These are phyloP conservation scores for Coturnix japonica DNA, from an alignment of 2,113 vertebrate species.

Conservation along the genomic window DNA sequence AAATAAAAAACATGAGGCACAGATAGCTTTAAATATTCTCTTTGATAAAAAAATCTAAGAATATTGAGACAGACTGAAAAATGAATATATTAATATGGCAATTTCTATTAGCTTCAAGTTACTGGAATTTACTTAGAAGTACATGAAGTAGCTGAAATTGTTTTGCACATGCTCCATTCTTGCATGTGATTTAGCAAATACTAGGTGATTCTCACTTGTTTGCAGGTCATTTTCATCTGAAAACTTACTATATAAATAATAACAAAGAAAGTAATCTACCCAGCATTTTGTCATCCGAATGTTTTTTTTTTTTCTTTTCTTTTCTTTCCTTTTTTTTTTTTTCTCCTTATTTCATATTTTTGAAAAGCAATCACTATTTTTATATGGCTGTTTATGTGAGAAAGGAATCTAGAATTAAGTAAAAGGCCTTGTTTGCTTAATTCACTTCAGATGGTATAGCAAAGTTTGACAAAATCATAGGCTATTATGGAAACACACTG, in stretches of 20 bases:
- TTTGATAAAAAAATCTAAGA: slow-evolving; percentile 17
- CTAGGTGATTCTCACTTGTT: neutral
- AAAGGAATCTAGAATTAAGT: neutral
- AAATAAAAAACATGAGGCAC: neutral
- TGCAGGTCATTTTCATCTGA: neutral
- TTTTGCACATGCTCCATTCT: neutral
- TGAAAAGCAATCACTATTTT: neutral
- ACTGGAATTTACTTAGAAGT: neutral
- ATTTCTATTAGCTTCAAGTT: neutral
- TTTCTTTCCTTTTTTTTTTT: neutral
- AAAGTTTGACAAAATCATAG: neutral
- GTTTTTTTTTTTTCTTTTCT: neutral
- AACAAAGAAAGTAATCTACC: neutral
- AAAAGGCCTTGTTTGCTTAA: neutral
- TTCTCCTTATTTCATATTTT: neutral
- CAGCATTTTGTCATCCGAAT: neutral
- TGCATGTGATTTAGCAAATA: neutral
- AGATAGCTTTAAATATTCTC: slow-evolving; percentile 34
- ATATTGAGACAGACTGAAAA: neutral
- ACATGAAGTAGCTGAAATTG: neutral
- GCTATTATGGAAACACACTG: neutral
- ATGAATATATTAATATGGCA: neutral
- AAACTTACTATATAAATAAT: neutral
- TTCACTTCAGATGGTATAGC: neutral
- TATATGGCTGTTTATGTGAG: neutral